A percentile compares a stretch with the other conserved stretches of the same genome.
phyloP scores from a whole-genome alignment of 2,113 vertebrate genomes.

The Leptocoma aspasia region DNA sequence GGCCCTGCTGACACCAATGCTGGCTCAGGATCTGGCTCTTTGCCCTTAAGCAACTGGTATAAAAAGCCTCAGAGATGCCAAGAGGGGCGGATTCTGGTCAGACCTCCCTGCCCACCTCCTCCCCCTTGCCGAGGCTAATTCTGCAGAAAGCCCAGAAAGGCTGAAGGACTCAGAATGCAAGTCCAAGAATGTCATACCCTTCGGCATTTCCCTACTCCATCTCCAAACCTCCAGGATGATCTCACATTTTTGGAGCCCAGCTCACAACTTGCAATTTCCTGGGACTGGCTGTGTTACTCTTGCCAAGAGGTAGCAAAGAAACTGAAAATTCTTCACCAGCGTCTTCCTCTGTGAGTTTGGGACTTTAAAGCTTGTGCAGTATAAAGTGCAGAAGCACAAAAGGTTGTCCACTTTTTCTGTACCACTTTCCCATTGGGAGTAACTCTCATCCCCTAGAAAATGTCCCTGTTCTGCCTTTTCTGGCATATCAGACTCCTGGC shows the following conservation, averaged over 20 bases:
- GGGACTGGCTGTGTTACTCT: background rate
- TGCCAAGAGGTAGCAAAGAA: background rate
- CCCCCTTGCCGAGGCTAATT: background rate
- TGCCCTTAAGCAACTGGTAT: slow-evolving; percentile 1
- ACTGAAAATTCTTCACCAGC: background rate
- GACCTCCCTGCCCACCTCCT: background rate
- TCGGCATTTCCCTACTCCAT: background rate
- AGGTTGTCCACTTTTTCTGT: background rate
- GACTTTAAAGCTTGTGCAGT: background rate
- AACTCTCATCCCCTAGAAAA: background rate
- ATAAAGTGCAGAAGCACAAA: background rate
- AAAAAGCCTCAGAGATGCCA: background rate
- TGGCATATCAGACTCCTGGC: background rate
- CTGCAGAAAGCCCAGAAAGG: background rate
- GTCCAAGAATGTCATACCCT: background rate
- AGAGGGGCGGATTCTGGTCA: background rate
- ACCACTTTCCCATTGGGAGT: background rate
- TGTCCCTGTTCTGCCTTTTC: background rate
- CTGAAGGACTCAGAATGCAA: background rate
- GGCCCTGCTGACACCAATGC: background rate
- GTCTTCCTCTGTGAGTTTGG: fast-evolving
- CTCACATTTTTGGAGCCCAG: slow-evolving; percentile 4
- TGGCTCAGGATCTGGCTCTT: background rate
- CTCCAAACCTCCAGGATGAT: background rate
- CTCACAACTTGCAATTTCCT: background rate